phyloP scores from a whole-genome alignment of 2,113 vertebrate genomes.

The Morone saxatilis region DNA sequence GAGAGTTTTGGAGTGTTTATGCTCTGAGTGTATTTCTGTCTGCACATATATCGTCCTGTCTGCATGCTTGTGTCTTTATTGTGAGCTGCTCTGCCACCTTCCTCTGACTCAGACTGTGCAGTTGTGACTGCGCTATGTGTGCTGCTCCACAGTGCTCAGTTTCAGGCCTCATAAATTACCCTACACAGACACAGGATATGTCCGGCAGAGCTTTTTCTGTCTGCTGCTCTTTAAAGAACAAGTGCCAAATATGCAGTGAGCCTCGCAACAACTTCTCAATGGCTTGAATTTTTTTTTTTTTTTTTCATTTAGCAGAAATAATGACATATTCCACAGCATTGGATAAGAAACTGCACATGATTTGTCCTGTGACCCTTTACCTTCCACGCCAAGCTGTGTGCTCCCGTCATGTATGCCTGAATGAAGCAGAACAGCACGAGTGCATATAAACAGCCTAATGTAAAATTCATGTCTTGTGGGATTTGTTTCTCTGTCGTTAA shows the following conservation, averaged over 20 bases:
- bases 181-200: constrained; percentile 70
- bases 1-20: constrained; percentile 7
- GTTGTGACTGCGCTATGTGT: constrained; percentile 61
- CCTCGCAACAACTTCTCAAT: constrained; percentile 36
- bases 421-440: constrained; percentile 60
- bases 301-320: constrained; percentile 48
- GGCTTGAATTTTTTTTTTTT: constrained; percentile 21
- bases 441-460: constrained; percentile 74
- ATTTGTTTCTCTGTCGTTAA: constrained; percentile 79
- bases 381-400: constrained; percentile 37
- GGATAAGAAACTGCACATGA: constrained; percentile 31
- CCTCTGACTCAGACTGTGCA: constrained; percentile 42
- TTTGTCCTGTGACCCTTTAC: constrained; percentile 46
- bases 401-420: constrained; percentile 49
- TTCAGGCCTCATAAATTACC: constrained; percentile 79
- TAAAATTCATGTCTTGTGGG: constrained; percentile 80
- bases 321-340: constrained; percentile 28
- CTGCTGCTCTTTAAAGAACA: constrained; percentile 73
- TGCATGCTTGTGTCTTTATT: constrained; percentile 44
- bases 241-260: constrained; percentile 52
- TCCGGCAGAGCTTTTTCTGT: constrained; percentile 73
- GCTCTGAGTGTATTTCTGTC: constrained; percentile 51
- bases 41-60: constrained; percentile 50
- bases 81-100: constrained; percentile 49
- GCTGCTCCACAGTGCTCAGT: constrained; percentile 63